These are phyloP conservation scores for Oceanodroma tethys DNA, from an alignment of 2,113 vertebrate species.

Conservation along the genomic window DNA sequence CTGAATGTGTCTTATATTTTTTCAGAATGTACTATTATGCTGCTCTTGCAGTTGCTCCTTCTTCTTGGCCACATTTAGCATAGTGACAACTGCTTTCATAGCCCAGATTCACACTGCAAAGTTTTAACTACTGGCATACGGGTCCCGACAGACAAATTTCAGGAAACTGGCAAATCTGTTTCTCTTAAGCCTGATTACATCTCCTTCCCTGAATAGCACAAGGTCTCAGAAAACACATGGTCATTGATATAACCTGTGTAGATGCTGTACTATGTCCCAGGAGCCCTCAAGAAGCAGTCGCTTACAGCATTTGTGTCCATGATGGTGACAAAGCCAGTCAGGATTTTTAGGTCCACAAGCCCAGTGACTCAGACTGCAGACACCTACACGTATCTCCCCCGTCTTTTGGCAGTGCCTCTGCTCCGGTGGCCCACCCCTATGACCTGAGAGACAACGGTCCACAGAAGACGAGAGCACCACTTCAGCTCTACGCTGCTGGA, in stretches of 20 bases:
- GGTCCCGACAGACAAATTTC: background rate
- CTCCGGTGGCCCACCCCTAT: background rate
- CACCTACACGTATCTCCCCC: accelerated
- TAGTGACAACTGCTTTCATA: background rate
- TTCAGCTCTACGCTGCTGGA: background rate
- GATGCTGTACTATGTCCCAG: background rate
- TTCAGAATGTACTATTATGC: background rate
- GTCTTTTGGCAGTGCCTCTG: background rate
- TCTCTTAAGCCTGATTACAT: background rate
- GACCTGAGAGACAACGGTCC: too few relatives aligned
- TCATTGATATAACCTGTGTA: background rate
- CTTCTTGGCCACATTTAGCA: background rate
- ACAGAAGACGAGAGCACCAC: background rate
- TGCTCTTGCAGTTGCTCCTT: background rate
- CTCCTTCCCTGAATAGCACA: background rate
- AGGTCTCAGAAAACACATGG: background rate
- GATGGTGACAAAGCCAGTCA: background rate
- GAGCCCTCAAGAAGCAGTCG: background rate
- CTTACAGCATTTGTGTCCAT: background rate
- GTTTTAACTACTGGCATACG: background rate
- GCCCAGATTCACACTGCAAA: background rate
- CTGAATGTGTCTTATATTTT: background rate
- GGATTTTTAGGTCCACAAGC: background rate
- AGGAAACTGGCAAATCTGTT: background rate
- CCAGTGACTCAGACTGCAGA: background rate